phyloP scores from a whole-genome alignment of 2,797 vertebrate species.

The Zenarchopterus dispar region DNA sequence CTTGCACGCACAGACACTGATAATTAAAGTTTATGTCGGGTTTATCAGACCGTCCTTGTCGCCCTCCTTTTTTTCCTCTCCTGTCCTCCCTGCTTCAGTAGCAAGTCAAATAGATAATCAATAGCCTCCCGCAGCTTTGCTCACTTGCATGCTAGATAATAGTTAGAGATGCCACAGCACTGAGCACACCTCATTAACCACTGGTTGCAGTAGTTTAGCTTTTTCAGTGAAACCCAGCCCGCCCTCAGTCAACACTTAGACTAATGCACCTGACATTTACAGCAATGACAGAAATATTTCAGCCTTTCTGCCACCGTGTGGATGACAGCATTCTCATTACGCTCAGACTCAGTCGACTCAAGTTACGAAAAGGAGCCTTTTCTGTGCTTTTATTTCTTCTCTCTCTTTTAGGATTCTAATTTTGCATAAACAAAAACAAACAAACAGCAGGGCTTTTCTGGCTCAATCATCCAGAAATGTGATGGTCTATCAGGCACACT shows the following conservation, averaged over 20 bases:
- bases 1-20: constrained; percentile 21
- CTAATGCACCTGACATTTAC: constrained; percentile 68
- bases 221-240: constrained; percentile 34
- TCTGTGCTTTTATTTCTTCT: constrained; percentile 4
- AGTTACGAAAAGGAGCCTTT: constrained; percentile 8
- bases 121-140: constrained; percentile 59
- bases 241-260: constrained; percentile 56
- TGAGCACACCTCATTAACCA: constrained; percentile 75
- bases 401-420: constrained; percentile 1
- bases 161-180: constrained; percentile 60
- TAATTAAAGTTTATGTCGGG: constrained; percentile 21
- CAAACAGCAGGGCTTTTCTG: neutral
- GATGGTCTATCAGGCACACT: neutral
- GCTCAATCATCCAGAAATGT: neutral
- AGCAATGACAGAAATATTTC: constrained; percentile 63
- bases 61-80: neutral
- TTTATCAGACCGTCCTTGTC: constrained; percentile 31
- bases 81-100: constrained; percentile 41
- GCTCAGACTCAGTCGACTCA: constrained; percentile 4
- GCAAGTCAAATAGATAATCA: constrained; percentile 72
- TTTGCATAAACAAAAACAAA: neutral
- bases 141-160: constrained; percentile 63
- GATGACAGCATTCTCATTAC: constrained; percentile 9
- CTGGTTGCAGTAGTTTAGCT: constrained; percentile 56
- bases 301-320: constrained; percentile 28